These are phyloP conservation scores for Cyphomyrmex costatus DNA, from an alignment of 1,140 invertebrate species.

Conservation along the genomic window DNA sequence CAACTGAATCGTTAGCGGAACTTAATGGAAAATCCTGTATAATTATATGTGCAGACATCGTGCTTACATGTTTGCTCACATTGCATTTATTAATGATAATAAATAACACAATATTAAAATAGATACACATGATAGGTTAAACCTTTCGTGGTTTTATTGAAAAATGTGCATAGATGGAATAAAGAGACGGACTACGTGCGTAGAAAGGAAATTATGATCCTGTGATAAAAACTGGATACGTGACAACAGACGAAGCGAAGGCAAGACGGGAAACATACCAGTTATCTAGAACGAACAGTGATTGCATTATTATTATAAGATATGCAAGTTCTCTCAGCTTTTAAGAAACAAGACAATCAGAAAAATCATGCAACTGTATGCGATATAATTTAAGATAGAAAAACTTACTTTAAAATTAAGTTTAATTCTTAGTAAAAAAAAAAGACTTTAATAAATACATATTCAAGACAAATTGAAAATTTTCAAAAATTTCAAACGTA, in stretches of 20 bases:
- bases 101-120: constrained; percentile 8
- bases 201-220: constrained; percentile 46
- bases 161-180: not conserved
- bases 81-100: constrained; percentile 24
- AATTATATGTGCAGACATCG: constrained; percentile 5
- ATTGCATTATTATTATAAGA: constrained; percentile 29
- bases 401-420: not conserved
- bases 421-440: not conserved
- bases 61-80: not conserved
- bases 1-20: too few relatives aligned
- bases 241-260: not conserved
- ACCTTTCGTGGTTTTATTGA: constrained; percentile 11
- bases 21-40: too few relatives aligned
- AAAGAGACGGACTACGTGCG: constrained; percentile 31
- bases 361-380: not conserved
- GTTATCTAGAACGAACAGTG: not conserved
- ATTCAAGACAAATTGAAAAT: not conserved
- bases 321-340: not conserved
- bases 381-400: not conserved
- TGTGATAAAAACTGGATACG: constrained; percentile 17
- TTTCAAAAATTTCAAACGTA: not conserved
- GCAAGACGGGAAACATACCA: not conserved
- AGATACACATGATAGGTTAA: constrained; percentile 38
- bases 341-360: not conserved
- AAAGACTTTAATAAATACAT: not conserved